Evolutionary conservation across 1,140 invertebrate species (phyloP).

Genomic region (Zaprionus vittiger): DNA sequence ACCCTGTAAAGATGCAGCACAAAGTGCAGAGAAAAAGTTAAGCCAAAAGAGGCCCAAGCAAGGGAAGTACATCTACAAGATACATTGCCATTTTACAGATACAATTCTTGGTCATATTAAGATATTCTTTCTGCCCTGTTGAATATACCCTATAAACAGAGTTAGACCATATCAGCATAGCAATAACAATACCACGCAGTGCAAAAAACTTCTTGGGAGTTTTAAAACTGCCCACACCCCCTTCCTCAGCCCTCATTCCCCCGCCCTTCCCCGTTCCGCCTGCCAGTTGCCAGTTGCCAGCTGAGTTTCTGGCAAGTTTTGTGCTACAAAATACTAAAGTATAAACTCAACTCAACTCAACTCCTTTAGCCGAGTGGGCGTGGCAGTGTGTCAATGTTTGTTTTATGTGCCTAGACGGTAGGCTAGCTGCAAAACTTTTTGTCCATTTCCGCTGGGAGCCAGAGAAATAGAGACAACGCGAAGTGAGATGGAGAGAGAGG

Average conservation of each 20-base stretch:
- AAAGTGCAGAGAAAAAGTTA: not conserved
- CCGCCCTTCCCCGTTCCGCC: not conserved
- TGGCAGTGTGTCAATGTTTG: slow-evolving; percentile 78
- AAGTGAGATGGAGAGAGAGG: not conserved
- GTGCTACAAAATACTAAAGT: slow-evolving; percentile 51
- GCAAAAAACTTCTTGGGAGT: slow-evolving; percentile 67
- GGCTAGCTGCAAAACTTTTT: slow-evolving; percentile 52
- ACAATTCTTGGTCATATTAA: not conserved
- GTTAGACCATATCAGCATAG: slow-evolving; percentile 28
- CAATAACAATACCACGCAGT: slow-evolving; percentile 71
- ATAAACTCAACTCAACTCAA: slow-evolving; percentile 38
- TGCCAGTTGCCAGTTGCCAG: slow-evolving; percentile 65
- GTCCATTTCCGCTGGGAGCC: slow-evolving; percentile 10
- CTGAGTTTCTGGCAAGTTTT: slow-evolving; percentile 72
- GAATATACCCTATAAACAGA: not conserved
- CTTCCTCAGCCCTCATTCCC: slow-evolving; percentile 1
- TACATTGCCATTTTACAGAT: not conserved
- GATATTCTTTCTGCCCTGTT: not conserved
- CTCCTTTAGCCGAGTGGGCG: slow-evolving; percentile 55
- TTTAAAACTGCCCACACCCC: slow-evolving; percentile 33
- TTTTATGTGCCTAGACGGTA: slow-evolving; percentile 65
- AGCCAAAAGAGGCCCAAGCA: not conserved
- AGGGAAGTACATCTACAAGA: not conserved
- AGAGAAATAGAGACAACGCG: not conserved
- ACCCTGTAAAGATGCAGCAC: slow-evolving; percentile 1